phyloP scores from a whole-genome alignment of 2,888 invertebrate genomes.

The Drosophila planitibia region DNA sequence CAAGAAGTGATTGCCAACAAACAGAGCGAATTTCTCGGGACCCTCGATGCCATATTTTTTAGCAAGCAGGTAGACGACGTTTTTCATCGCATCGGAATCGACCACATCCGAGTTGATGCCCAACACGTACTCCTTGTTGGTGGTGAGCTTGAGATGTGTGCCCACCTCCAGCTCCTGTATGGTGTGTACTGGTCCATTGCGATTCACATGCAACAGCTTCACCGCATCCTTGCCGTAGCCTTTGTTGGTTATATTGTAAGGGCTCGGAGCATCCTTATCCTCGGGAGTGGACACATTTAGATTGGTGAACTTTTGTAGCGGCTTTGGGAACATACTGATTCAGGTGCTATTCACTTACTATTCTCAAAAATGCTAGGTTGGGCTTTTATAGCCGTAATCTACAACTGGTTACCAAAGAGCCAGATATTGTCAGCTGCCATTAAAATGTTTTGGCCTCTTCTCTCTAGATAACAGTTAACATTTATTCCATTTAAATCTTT shows the following conservation, averaged over 20 bases:
- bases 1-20: constrained; percentile 91
- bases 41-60: constrained; percentile 91
- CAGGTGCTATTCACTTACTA: constrained; percentile 17
- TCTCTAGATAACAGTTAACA: background rate
- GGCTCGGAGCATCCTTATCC: constrained; percentile 21
- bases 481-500: background rate
- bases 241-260: constrained; percentile 80
- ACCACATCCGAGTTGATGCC: constrained; percentile 91
- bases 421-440: background rate
- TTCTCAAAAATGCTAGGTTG: background rate
- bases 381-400: constrained; percentile 18
- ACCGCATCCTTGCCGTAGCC: constrained; percentile 90
- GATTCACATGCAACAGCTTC: constrained; percentile 90
- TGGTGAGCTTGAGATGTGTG: constrained; percentile 89
- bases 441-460: background rate
- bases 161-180: constrained; percentile 91
- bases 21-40: constrained; percentile 91
- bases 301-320: constrained; percentile 54
- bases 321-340: constrained; percentile 72
- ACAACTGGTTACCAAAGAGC: background rate
- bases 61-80: constrained; percentile 92
- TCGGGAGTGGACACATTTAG: constrained; percentile 3
- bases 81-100: constrained; percentile 93
- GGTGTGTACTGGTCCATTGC: constrained; percentile 89
- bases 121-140: constrained; percentile 89